These are phyloP conservation scores for Sycophaga agraensis DNA, from an alignment of 1,140 invertebrate genomes.

Conservation along the genomic window DNA sequence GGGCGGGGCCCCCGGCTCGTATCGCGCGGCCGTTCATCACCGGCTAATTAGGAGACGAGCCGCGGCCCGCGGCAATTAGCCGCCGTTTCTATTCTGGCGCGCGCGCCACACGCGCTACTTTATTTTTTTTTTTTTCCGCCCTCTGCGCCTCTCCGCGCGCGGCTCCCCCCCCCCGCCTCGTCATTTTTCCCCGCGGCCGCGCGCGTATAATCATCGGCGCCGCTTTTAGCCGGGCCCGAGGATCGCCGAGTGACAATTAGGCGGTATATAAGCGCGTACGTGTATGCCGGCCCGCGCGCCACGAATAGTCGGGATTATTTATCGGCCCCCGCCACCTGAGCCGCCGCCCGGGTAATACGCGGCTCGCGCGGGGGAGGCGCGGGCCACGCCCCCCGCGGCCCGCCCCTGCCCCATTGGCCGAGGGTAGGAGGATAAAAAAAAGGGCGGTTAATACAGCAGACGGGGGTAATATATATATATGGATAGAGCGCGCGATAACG, in stretches of 20 bases:
- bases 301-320: conserved; percentile 46
- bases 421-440: too few species aligned
- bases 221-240: too few species aligned
- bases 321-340: conserved; percentile 18
- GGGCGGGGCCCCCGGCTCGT: neutral
- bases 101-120: conserved; percentile 33
- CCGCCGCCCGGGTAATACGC: neutral
- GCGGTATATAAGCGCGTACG: conserved; percentile 45
- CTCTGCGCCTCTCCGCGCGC: neutral
- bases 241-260: too few species aligned
- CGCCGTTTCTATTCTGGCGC: conserved; percentile 51
- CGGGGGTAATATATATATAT: too few species aligned
- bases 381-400: too few species aligned
- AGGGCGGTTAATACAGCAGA: too few species aligned
- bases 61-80: conserved; percentile 49
- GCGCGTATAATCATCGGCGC: too few species aligned
- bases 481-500: too few species aligned
- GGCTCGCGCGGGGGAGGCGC: too few species aligned
- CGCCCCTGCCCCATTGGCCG: too few species aligned
- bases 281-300: conserved; percentile 38
- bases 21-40: conserved; percentile 48
- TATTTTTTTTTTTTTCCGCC: conserved; percentile 4
- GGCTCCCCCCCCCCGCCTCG: conserved; percentile 11
- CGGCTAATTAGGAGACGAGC: conserved; percentile 55
- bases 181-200: conserved; percentile 23